phyloP scores from a whole-genome alignment of 2,888 invertebrate species.

The Mylabris sibirica region DNA sequence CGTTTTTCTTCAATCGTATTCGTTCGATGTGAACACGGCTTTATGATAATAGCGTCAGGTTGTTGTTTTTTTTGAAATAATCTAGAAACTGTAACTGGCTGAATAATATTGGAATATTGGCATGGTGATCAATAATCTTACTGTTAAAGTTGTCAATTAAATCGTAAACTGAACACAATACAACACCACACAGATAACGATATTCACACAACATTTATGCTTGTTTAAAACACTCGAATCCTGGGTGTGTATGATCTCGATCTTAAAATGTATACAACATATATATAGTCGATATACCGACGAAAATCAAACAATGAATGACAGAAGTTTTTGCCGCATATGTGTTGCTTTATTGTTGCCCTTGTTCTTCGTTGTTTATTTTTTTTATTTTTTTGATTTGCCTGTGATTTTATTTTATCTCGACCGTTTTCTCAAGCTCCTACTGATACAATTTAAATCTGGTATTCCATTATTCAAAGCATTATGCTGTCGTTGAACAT shows the following conservation, averaged over 20 bases:
- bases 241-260: background rate
- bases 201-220: slow-evolving; percentile 18
- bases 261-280: slow-evolving; percentile 16
- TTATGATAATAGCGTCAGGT: background rate
- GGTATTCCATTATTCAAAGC: slow-evolving; percentile 60
- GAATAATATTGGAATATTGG: slow-evolving; percentile 3
- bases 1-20: no score
- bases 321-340: slow-evolving; percentile 30
- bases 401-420: background rate
- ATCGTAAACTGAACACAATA: slow-evolving; percentile 17
- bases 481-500: slow-evolving; percentile 56
- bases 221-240: slow-evolving; percentile 13
- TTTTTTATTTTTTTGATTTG: background rate
- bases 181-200: slow-evolving; percentile 18
- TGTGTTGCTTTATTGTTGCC: background rate
- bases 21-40: no score
- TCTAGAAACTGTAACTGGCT: background rate
- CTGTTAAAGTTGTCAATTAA: slow-evolving; percentile 21
- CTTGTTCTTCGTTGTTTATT: no score
- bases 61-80: background rate
- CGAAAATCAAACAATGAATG: slow-evolving; percentile 53
- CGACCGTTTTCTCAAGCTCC: slow-evolving; percentile 33
- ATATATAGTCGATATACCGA: slow-evolving; percentile 10
- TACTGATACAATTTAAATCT: slow-evolving; percentile 59
- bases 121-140: background rate